phyloP scores from a whole-genome alignment of 1,140 invertebrate species.

The Brachionus manjavacas region DNA sequence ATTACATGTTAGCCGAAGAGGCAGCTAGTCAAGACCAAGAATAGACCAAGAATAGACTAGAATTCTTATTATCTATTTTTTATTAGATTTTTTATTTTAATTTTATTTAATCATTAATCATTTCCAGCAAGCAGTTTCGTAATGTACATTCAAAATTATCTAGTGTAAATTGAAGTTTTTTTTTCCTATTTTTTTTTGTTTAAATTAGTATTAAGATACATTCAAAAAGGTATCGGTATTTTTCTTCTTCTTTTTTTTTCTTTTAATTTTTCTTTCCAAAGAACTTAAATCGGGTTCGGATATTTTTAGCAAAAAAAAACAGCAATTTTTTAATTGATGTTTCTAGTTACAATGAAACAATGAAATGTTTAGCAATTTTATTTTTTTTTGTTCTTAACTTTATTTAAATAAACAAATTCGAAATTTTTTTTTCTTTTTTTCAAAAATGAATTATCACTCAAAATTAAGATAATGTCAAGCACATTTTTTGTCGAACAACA shows the following conservation, averaged over 20 bases:
- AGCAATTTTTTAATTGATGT: neutral
- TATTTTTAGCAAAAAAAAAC: neutral
- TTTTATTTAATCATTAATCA: neutral
- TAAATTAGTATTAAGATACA: neutral
- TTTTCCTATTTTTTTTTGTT: neutral
- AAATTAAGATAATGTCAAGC: too few species aligned
- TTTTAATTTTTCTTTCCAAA: neutral
- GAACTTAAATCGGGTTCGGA: neutral
- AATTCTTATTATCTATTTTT: too few species aligned
- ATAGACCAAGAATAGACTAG: neutral
- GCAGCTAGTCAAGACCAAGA: conserved; percentile 43
- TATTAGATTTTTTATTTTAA: neutral
- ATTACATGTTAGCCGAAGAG: conserved; percentile 61
- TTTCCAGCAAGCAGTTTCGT: neutral
- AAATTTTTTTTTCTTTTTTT: neutral
- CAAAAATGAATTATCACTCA: neutral
- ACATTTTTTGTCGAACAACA: too few species aligned
- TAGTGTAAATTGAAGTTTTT: neutral
- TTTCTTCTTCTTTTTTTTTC: neutral
- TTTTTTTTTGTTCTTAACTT: neutral
- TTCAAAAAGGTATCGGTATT: neutral
- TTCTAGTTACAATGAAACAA: neutral
- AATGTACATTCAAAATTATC: neutral
- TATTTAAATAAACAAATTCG: neutral
- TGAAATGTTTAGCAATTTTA: neutral